Evolutionary conservation across 2,888 invertebrate genomes (phyloP).

Genomic region (Brachyptera putata): DNA sequence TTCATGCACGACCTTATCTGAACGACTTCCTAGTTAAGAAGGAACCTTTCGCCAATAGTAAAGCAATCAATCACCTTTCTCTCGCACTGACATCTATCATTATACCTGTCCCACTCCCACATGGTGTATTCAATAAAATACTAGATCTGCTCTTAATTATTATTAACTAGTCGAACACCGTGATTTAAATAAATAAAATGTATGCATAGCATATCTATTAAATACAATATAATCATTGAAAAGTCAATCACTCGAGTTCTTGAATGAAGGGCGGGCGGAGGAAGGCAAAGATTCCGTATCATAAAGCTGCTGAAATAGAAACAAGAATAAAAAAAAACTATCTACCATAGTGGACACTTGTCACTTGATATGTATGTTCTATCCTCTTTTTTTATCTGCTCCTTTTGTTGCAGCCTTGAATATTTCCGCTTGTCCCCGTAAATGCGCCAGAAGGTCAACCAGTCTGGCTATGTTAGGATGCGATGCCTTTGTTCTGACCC

Average conservation of each 20-base stretch:
- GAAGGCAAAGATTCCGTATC: no score
- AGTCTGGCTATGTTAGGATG: conserved; percentile 41
- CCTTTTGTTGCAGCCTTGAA: conserved; percentile 27
- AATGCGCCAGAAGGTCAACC: conserved; percentile 44
- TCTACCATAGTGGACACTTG: no score
- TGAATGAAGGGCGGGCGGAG: no score
- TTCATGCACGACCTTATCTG: background rate
- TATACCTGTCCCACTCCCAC: no score
- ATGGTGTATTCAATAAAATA: no score
- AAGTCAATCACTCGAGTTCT: no score
- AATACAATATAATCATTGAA: no score
- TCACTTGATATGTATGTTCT: conserved; percentile 3
- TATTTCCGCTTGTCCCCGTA: conserved; percentile 40
- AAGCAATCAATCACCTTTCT: background rate
- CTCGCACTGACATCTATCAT: background rate
- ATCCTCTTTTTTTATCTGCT: conserved; percentile 19
- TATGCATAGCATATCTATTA: background rate
- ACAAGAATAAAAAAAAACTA: no score
- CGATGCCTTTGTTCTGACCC: conserved; percentile 40
- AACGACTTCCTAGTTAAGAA: background rate
- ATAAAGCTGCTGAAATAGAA: no score
- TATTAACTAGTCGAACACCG: no score
- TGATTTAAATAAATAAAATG: background rate
- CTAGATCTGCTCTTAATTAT: no score
- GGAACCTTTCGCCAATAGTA: background rate